Percentiles rank a stretch among this genome's conserved stretches.
Evolutionary conservation across 2,888 invertebrate species (phyloP).

Genomic region (Hipparchia semele): DNA sequence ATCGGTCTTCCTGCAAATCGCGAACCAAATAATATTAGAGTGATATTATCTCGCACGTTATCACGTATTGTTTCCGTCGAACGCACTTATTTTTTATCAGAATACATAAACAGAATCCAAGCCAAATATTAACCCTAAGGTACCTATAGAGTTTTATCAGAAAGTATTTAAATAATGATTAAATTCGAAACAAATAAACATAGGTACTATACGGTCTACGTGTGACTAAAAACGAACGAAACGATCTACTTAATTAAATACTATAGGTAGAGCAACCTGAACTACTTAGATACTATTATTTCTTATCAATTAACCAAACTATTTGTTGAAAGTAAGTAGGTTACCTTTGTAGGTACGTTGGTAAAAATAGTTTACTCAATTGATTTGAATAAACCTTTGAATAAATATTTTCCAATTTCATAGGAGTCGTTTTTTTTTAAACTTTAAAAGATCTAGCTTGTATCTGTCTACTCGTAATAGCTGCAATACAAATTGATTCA

Average conservation of each 20-base stretch:
- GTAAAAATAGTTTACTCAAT: background rate
- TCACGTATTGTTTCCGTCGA: slow-evolving; percentile 30
- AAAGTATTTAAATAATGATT: slow-evolving; percentile 24
- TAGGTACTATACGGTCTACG: background rate
- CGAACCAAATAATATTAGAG: slow-evolving; percentile 4
- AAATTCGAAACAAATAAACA: slow-evolving; percentile 22
- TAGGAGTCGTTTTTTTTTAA: too few relatives aligned
- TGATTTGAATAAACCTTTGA: background rate
- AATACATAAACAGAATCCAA: slow-evolving; percentile 20
- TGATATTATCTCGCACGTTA: slow-evolving; percentile 8
- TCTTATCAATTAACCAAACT: background rate
- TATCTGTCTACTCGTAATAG: too few relatives aligned
- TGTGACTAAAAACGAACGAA: too few relatives aligned
- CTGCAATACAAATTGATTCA: too few relatives aligned
- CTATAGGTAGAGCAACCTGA: background rate
- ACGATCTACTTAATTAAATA: background rate
- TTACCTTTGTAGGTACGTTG: background rate
- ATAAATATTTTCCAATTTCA: too few relatives aligned
- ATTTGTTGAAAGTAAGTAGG: background rate
- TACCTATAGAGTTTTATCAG: slow-evolving; percentile 21
- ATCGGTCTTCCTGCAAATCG: background rate
- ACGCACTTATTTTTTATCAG: slow-evolving; percentile 21
- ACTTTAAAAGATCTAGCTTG: too few relatives aligned
- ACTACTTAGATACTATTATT: slow-evolving; percentile 1
- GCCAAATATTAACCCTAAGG: slow-evolving; percentile 23